These are phyloP conservation scores for Toxotes jaculatrix DNA, from an alignment of 2,113 vertebrate genomes.

Conservation along the genomic window DNA sequence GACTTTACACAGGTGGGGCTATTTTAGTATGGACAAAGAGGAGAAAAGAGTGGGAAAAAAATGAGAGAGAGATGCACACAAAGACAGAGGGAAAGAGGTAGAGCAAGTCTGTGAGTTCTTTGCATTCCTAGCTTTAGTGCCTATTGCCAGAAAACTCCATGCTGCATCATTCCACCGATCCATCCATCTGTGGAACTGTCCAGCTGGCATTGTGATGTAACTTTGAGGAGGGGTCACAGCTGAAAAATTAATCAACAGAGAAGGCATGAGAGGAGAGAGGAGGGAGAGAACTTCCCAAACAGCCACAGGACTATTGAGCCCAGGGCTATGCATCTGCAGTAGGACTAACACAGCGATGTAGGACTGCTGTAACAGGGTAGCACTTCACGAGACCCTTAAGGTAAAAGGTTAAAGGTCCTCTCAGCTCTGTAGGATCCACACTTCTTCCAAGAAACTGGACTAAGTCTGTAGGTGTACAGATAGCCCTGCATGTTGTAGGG, in stretches of 20 bases:
- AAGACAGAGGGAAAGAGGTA: not conserved
- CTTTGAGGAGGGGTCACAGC: conserved; percentile 27
- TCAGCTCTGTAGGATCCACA: conserved; percentile 15
- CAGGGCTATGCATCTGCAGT: conserved; percentile 12
- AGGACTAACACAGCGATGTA: conserved; percentile 33
- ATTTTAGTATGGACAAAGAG: conserved; percentile 69
- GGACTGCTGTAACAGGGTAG: conserved; percentile 1
- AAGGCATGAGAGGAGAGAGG: conserved; percentile 42
- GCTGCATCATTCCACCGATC: conserved; percentile 25
- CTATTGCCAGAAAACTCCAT: not conserved
- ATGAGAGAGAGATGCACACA: conserved; percentile 14
- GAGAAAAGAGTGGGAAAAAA: conserved; percentile 33
- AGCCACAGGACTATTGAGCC: conserved; percentile 25
- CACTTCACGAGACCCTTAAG: not conserved
- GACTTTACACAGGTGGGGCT: conserved; percentile 77
- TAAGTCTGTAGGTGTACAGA: conserved; percentile 11
- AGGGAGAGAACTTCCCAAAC: conserved; percentile 31
- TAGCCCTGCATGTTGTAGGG: conserved; percentile 9
- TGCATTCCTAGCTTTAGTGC: not conserved
- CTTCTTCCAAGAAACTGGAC: conserved; percentile 31
- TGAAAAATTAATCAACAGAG: conserved; percentile 45
- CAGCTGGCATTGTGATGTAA: conserved; percentile 58
- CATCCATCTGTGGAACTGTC: conserved; percentile 46
- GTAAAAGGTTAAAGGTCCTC: not conserved
- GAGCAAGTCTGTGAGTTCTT: not conserved